Conservation (phyloP, 1,140 invertebrate species). For the Epicauta chinensis region DNA sequence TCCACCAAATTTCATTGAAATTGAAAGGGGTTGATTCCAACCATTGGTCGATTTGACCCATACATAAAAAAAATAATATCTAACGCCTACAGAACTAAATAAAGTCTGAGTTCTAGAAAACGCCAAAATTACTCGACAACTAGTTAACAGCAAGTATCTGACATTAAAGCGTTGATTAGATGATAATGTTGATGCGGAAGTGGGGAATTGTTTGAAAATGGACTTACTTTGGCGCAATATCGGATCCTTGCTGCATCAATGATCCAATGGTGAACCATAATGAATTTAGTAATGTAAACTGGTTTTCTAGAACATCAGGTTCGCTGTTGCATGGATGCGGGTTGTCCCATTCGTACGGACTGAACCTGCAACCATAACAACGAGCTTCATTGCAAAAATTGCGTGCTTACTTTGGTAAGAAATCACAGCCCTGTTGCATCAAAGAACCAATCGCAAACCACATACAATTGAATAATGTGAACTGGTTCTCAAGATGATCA, state of each 20-base stretch:
- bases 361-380: constrained; percentile 58
- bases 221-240: constrained; percentile 69
- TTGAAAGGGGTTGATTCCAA: too few relatives aligned
- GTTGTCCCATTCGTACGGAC: constrained; percentile 86
- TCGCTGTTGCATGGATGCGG: constrained; percentile 74
- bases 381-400: constrained; percentile 14
- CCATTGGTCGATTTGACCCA: too few relatives aligned
- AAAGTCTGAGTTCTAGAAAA: too few relatives aligned
- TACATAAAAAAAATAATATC: too few relatives aligned
- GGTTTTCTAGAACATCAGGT: constrained; percentile 74
- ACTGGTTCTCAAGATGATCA: constrained; percentile 81
- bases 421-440: constrained; percentile 89
- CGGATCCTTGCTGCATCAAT: constrained; percentile 87
- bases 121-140: too few relatives aligned
- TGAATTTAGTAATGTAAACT: constrained; percentile 82
- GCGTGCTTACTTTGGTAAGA: constrained; percentile 76
- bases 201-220: background rate
- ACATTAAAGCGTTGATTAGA: too few relatives aligned
- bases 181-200: too few relatives aligned
- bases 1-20: too few relatives aligned
- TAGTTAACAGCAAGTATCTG: too few relatives aligned
- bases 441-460: constrained; percentile 94
- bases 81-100: too few relatives aligned
- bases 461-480: constrained; percentile 86
- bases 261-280: constrained; percentile 86